A percentile compares a stretch with the other conserved stretches of the same genome.
phyloP scores from a whole-genome alignment of 2,797 vertebrate species.

The Ibycter americanus region DNA sequence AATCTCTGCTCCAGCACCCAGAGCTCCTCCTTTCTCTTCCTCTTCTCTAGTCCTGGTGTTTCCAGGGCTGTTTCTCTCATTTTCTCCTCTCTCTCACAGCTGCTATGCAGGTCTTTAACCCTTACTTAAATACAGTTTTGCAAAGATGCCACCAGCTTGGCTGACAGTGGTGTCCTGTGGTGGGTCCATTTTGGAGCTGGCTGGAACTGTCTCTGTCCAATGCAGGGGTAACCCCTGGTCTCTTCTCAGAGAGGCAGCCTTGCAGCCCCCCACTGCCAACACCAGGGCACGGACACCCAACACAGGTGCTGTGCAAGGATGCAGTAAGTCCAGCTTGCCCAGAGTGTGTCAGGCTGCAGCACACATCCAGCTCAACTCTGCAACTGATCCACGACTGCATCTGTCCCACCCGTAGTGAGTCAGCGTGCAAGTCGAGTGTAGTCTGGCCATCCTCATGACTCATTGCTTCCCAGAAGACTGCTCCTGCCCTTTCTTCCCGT shows the following conservation, averaged over 20 bases:
- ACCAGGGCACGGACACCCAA: not conserved
- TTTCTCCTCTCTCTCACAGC: not conserved
- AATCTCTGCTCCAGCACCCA: rapidly evolving
- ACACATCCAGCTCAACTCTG: not conserved
- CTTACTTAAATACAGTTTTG: rapidly evolving
- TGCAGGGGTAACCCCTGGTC: not conserved
- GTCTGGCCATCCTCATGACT: not conserved
- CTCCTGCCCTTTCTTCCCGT: not conserved
- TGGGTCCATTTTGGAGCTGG: not conserved
- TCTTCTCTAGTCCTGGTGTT: not conserved
- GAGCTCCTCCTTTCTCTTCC: not conserved
- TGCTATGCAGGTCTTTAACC: not conserved
- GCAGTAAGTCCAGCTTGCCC: not conserved
- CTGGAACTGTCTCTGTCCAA: not conserved
- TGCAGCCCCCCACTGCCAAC: rapidly evolving
- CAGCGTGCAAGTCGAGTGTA: not conserved
- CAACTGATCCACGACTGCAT: rapidly evolving
- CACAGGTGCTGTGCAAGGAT: not conserved
- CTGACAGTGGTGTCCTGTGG: not conserved
- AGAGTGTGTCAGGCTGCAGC: rapidly evolving
- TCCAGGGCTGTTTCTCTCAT: not conserved
- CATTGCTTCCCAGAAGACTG: not conserved
- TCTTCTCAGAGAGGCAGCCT: not conserved
- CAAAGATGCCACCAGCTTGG: not conserved
- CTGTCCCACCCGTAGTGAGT: rapidly evolving